Conservation (phyloP, 2,888 invertebrate genomes). For the Caenorhabditis afra region DNA sequence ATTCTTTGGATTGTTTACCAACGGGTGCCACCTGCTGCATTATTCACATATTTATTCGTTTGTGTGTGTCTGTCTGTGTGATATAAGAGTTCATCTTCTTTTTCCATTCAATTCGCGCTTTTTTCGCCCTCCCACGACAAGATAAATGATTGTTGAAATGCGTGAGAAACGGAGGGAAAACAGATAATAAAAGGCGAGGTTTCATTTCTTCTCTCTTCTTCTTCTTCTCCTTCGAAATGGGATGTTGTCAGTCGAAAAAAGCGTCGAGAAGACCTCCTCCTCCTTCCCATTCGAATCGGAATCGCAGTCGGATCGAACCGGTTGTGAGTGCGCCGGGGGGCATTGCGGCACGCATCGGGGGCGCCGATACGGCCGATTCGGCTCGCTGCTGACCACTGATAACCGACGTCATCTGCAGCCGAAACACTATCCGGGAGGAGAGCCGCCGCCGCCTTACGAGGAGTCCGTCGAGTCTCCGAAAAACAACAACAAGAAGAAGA, state of each 20-base stretch:
- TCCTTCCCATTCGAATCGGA: conserved; percentile 5
- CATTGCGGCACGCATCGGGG: too few relatives aligned
- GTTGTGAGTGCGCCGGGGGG: neutral
- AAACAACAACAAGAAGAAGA: neutral
- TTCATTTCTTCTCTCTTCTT: too few relatives aligned
- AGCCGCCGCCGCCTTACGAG: neutral
- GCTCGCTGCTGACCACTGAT: too few relatives aligned
- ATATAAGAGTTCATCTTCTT: neutral
- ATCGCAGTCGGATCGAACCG: conserved; percentile 5
- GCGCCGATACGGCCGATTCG: too few relatives aligned
- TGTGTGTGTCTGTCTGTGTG: conserved; percentile 12
- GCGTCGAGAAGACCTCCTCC: conserved; percentile 10
- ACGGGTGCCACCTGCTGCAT: conserved; percentile 54
- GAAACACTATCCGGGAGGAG: neutral
- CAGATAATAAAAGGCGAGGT: too few relatives aligned
- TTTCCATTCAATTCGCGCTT: conserved; percentile 5
- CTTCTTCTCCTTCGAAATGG: conserved; percentile 23
- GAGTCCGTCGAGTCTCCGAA: neutral
- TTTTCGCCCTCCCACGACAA: conserved; percentile 9
- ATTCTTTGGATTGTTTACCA: conserved; percentile 46
- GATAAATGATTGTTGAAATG: conserved; percentile 13
- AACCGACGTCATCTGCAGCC: neutral
- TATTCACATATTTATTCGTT: conserved; percentile 46
- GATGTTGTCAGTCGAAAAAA: conserved; percentile 49
- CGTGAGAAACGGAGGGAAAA: neutral